Conservation (phyloP, 2,113 vertebrate species). For the Lasiurus cinereus region DNA sequence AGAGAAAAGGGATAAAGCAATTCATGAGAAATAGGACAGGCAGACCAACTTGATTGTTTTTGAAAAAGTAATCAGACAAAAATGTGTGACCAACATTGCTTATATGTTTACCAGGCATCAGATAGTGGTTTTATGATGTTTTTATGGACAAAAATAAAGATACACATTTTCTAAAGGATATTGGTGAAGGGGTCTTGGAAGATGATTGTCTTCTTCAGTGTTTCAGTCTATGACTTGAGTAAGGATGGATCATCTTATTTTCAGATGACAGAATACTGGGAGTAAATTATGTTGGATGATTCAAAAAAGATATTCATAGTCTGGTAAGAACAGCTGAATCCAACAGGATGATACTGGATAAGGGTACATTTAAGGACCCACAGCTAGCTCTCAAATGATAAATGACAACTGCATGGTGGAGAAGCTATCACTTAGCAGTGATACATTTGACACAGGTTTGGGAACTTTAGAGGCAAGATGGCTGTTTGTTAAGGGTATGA, state of each 20-base stretch:
- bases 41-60: not conserved
- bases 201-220: not conserved
- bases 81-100: not conserved
- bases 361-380: not conserved
- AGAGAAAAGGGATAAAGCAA: not conserved
- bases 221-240: not conserved
- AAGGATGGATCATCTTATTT: constrained; percentile 37
- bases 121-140: not conserved
- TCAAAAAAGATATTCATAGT: not conserved
- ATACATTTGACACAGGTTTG: not conserved
- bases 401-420: not conserved
- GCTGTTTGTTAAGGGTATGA: not conserved
- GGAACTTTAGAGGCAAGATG: not conserved
- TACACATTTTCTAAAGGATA: not conserved
- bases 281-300: not conserved
- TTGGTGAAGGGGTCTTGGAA: not conserved
- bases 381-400: not conserved
- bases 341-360: not conserved
- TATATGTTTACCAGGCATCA: not conserved
- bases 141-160: not conserved
- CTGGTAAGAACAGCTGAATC: not conserved
- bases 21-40: not conserved
- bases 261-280: not conserved
- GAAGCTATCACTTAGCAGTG: not conserved
- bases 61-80: not conserved